These are phyloP conservation scores for Phylloscopus trochilus DNA, from an alignment of 2,113 vertebrate species.

Conservation along the genomic window DNA sequence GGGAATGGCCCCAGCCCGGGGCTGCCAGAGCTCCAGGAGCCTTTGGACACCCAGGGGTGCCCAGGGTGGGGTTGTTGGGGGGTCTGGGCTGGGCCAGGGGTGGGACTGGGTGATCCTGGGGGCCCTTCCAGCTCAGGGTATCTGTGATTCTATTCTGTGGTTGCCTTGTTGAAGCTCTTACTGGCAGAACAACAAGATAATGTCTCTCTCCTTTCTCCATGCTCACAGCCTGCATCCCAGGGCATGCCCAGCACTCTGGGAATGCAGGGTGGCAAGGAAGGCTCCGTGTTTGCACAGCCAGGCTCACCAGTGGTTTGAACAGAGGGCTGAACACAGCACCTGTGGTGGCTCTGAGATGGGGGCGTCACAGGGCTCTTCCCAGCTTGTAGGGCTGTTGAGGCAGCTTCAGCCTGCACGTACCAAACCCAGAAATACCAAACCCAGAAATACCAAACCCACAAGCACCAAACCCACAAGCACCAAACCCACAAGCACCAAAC, in stretches of 20 bases:
- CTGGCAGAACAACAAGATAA: not conserved
- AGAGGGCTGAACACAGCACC: not conserved
- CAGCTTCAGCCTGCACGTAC: not conserved
- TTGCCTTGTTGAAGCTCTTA: not conserved
- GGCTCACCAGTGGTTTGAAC: not conserved
- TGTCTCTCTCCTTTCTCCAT: not conserved
- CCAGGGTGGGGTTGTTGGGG: too few species aligned
- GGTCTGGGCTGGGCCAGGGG: not conserved
- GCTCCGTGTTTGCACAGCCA: not conserved
- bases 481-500: not conserved
- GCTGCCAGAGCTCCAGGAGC: too few species aligned
- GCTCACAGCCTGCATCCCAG: not conserved
- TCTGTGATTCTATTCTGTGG: not conserved
- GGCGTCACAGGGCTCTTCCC: not conserved
- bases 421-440: too few species aligned
- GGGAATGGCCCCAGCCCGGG: too few species aligned
- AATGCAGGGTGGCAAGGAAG: not conserved
- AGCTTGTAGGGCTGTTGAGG: not conserved
- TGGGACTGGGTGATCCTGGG: accelerated
- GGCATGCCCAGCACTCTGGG: not conserved
- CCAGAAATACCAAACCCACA: too few species aligned
- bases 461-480: too few species aligned
- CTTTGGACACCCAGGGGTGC: too few species aligned
- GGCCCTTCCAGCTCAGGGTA: not conserved
- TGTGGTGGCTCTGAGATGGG: accelerated